These are phyloP conservation scores for Parazoanthus darwini DNA, from an alignment of 92 coral and sea anemone genomes.

Conservation along the genomic window DNA sequence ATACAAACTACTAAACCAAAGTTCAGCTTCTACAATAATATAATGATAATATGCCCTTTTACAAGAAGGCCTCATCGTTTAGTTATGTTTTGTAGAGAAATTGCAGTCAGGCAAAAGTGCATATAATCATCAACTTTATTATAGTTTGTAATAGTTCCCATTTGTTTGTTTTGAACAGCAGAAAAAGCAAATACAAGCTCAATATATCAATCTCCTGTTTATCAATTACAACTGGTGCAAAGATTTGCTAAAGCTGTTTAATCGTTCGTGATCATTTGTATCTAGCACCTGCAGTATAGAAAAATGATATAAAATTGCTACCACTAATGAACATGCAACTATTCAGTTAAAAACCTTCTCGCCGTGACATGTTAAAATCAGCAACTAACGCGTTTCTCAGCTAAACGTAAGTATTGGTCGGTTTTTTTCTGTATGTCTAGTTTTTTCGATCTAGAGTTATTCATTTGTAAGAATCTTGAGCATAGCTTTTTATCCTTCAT, in stretches of 20 bases:
- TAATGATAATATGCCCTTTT: too few species aligned
- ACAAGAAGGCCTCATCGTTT: too few species aligned
- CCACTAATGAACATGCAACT: not conserved
- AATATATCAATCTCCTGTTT: not conserved
- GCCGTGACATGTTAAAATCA: not conserved
- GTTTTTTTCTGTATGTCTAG: not conserved
- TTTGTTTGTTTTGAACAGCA: not conserved
- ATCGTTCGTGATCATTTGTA: not conserved
- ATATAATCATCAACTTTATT: not conserved
- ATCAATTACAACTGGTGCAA: not conserved
- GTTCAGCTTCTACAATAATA: too few species aligned
- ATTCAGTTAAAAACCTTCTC: not conserved
- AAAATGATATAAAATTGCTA: not conserved
- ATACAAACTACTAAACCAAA: not conserved
- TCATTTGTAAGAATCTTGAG: too few species aligned
- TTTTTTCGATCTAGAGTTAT: too few species aligned
- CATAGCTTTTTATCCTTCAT: too few species aligned
- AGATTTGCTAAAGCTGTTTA: not conserved
- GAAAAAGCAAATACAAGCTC: not conserved
- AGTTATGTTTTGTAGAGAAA: not conserved
- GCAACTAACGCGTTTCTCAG: too few species aligned
- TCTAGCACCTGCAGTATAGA: not conserved
- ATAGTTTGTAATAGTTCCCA: not conserved
- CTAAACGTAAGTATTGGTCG: not conserved
- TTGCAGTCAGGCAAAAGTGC: not conserved